Evolutionary conservation across 2,113 vertebrate species (phyloP).

Genomic region (Varanus salvator): DNA sequence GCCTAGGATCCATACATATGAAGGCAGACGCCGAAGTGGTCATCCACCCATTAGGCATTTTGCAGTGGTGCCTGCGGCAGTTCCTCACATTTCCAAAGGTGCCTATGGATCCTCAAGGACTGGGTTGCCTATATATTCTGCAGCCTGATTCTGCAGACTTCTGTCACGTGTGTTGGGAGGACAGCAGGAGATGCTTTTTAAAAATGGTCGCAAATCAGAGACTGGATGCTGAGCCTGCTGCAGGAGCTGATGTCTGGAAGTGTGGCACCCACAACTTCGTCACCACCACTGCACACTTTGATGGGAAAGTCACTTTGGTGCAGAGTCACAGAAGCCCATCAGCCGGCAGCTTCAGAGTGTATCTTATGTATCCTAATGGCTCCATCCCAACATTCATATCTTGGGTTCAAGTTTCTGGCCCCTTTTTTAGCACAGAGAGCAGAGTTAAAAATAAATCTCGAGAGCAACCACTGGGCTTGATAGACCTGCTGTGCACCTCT

Average conservation of each 20-base stretch:
- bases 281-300: neutral
- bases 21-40: too few relatives aligned
- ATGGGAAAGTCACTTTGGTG: slow-evolving; percentile 57
- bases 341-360: slow-evolving; percentile 26
- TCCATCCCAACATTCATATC: slow-evolving; percentile 23
- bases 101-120: too few relatives aligned
- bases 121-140: neutral
- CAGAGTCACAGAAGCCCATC: slow-evolving; percentile 33
- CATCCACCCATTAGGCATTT: too few relatives aligned
- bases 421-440: slow-evolving; percentile 23
- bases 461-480: neutral
- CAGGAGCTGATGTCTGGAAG: slow-evolving; percentile 37
- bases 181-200: neutral
- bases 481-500: slow-evolving; percentile 36
- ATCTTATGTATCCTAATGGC: slow-evolving; percentile 31
- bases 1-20: too few relatives aligned
- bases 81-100: too few relatives aligned
- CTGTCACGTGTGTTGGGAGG: neutral
- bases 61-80: too few relatives aligned
- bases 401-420: slow-evolving; percentile 50
- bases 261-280: neutral
- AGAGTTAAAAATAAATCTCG: slow-evolving; percentile 19
- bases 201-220: slow-evolving; percentile 5
- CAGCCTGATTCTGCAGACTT: neutral
- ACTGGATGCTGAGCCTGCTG: slow-evolving; percentile 15